phyloP scores from a whole-genome alignment of 1,140 invertebrate genomes.

The Coptotermes formosanus region DNA sequence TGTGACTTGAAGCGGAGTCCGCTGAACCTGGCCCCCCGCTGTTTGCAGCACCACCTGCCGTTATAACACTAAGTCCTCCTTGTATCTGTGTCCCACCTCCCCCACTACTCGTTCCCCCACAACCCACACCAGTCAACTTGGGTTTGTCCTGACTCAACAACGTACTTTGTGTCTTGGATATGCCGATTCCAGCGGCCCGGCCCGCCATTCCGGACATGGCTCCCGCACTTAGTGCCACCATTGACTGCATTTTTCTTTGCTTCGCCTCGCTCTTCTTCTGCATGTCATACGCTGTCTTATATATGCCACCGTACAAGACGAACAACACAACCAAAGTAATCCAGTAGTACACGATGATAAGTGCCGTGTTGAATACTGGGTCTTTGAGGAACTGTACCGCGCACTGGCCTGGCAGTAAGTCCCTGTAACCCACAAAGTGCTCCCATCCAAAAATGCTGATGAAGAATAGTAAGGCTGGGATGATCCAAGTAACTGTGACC shows the following conservation, averaged over 20 bases:
- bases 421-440: constrained; percentile 90
- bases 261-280: constrained; percentile 96
- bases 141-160: constrained; percentile 70
- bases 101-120: constrained; percentile 22
- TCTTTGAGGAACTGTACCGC: constrained; percentile 98
- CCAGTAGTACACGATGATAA: constrained; percentile 98
- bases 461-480: constrained; percentile 95
- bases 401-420: constrained; percentile 85
- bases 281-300: constrained; percentile 97
- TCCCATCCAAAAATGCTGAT: constrained; percentile 99
- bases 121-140: constrained; percentile 44
- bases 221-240: constrained; percentile 84
- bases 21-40: constrained; percentile 43
- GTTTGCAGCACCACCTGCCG: neutral
- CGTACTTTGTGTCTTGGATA: constrained; percentile 73
- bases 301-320: constrained; percentile 95
- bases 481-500: constrained; percentile 96
- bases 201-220: constrained; percentile 88
- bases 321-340: constrained; percentile 91
- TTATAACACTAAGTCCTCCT: neutral
- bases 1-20: constrained; percentile 62
- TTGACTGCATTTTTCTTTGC: constrained; percentile 89
- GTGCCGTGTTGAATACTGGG: constrained; percentile 95
- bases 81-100: neutral
- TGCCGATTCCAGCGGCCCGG: constrained; percentile 78